A percentile compares a stretch with the other conserved stretches of the same genome.
These are phyloP conservation scores for Neolamprologus longior DNA, from an alignment of 2,113 vertebrate genomes.

Conservation along the genomic window DNA sequence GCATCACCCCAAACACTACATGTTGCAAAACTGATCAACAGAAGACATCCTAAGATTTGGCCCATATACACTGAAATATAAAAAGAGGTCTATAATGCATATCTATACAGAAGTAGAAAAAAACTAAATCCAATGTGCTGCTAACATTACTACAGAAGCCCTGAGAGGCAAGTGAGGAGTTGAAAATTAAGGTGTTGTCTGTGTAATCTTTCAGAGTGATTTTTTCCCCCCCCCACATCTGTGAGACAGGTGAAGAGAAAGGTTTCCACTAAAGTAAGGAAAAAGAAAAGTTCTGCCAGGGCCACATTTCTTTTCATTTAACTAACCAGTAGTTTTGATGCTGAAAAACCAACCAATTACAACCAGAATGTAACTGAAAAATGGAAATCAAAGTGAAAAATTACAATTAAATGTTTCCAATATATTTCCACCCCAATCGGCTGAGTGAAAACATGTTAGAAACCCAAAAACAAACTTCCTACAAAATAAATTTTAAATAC, in stretches of 20 bases:
- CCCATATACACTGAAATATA: not conserved
- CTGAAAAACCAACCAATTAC: rapidly evolving
- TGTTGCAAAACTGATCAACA: not conserved
- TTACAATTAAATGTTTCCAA: not conserved
- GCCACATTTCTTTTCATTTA: not conserved
- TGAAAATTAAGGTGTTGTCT: not conserved
- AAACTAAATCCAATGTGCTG: not conserved
- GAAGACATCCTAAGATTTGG: slow-evolving; percentile 3
- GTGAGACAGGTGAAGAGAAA: not conserved
- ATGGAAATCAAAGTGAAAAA: not conserved
- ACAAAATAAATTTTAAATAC: not conserved
- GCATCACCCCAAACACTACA: not conserved
- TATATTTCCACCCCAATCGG: not conserved
- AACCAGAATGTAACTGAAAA: not conserved
- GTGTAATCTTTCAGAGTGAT: not conserved
- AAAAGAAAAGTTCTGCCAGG: not conserved
- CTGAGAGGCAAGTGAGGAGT: not conserved
- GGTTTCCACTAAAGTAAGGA: not conserved
- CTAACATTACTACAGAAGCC: not conserved
- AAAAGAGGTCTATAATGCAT: not conserved
- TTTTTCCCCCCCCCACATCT: rapidly evolving
- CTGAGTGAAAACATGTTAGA: not conserved
- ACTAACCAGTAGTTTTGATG: not conserved
- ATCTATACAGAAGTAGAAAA: not conserved
- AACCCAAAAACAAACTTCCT: not conserved